These are phyloP conservation scores for Diadophis punctatus DNA, from an alignment of 2,113 vertebrate genomes.

Conservation along the genomic window DNA sequence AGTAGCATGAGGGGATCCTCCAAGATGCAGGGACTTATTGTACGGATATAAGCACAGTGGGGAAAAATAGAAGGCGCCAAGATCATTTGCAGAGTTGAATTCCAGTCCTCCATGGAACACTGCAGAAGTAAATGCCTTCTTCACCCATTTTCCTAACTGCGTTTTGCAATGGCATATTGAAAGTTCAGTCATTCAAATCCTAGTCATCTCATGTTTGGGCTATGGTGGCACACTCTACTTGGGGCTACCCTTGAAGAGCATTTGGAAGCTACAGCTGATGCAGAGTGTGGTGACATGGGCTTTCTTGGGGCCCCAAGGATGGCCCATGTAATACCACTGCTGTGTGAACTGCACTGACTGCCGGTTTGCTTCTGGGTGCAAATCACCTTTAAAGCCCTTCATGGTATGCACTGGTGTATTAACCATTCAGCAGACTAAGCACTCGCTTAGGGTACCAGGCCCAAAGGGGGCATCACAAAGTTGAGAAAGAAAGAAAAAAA, in stretches of 20 bases:
- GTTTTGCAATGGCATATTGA: neutral
- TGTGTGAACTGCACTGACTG: too few relatives aligned
- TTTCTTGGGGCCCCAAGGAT: neutral
- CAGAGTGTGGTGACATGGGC: neutral
- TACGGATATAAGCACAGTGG: accelerated
- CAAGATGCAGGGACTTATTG: neutral
- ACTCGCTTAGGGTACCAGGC: too few relatives aligned
- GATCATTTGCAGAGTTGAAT: neutral
- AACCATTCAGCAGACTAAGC: too few relatives aligned
- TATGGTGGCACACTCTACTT: neutral
- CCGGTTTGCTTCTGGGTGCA: too few relatives aligned
- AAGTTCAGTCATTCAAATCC: neutral
- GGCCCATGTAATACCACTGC: too few relatives aligned
- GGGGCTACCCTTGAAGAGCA: neutral
- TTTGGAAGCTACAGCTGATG: neutral
- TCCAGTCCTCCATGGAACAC: neutral
- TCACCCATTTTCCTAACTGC: neutral
- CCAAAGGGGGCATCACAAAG: too few relatives aligned
- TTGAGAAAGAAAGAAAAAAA: too few relatives aligned
- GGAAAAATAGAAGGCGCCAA: neutral
- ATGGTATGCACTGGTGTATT: too few relatives aligned
- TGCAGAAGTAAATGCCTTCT: neutral
- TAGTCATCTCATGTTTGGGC: neutral
- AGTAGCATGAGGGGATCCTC: slow-evolving; percentile 24
- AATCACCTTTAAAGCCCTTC: too few relatives aligned